These are phyloP conservation scores for Dysdera silvatica DNA, from an alignment of 1,140 invertebrate genomes.

Conservation along the genomic window DNA sequence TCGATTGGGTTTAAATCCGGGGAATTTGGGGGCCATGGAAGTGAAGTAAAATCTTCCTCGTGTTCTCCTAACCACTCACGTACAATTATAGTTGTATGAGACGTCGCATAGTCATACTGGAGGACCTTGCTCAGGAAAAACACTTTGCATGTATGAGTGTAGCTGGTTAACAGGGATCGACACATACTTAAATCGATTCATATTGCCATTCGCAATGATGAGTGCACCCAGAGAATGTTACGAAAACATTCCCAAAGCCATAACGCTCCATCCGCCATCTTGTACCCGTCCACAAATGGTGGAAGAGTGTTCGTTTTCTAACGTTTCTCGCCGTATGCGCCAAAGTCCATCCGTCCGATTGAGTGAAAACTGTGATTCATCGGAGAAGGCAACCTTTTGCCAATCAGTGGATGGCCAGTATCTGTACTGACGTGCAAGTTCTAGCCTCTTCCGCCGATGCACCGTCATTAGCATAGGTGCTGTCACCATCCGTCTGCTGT, in stretches of 20 bases:
- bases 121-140: neutral
- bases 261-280: neutral
- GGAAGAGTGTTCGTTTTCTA: neutral
- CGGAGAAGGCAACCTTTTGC: neutral
- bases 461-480: neutral
- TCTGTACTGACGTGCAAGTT: neutral
- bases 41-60: no score
- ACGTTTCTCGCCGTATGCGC: neutral
- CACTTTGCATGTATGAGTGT: neutral
- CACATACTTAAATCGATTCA: neutral
- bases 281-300: neutral
- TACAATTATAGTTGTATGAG: neutral
- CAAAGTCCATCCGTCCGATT: neutral
- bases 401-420: neutral
- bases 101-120: neutral
- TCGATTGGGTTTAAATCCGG: no score
- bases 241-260: neutral
- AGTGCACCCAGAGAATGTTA: neutral
- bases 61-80: no score
- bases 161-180: neutral
- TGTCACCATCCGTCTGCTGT: neutral
- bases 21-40: no score
- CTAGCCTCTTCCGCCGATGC: neutral
- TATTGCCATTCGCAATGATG: neutral
- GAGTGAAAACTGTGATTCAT: neutral